These are phyloP conservation scores for Melolontha melolontha DNA, from an alignment of 2,888 invertebrate species.

Conservation along the genomic window DNA sequence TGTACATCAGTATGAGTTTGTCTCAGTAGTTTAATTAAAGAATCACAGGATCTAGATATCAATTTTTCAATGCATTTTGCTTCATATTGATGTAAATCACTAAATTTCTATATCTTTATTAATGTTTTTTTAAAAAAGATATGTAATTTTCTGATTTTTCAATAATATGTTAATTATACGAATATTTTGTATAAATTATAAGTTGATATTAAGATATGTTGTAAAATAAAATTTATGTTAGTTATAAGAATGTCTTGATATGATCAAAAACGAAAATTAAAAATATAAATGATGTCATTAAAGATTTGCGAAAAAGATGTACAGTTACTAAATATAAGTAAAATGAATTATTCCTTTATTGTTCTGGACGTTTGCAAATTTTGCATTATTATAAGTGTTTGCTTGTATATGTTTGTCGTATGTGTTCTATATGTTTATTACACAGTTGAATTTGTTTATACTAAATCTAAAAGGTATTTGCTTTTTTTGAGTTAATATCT, in stretches of 20 bases:
- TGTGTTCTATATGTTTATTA: slow-evolving; percentile 31
- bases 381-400: slow-evolving; percentile 32
- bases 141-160: no score
- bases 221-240: no score
- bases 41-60: slow-evolving; percentile 32
- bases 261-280: no score
- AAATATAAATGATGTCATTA: no score
- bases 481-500: neutral
- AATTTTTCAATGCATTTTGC: slow-evolving; percentile 14
- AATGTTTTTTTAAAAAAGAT: no score
- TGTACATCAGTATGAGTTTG: slow-evolving; percentile 37
- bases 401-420: slow-evolving; percentile 35
- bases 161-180: no score
- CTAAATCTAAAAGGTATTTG: neutral
- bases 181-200: no score
- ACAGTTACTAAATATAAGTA: no score
- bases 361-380: slow-evolving; percentile 23
- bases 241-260: no score
- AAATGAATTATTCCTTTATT: slow-evolving; percentile 3
- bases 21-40: neutral
- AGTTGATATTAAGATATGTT: no score
- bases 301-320: no score
- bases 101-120: neutral
- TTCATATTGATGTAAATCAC: slow-evolving; percentile 37
- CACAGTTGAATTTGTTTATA: neutral